These are phyloP conservation scores for Holothuria glaberrima DNA, from an alignment of 35 echinoderm and acorn worm species.

Conservation along the genomic window DNA sequence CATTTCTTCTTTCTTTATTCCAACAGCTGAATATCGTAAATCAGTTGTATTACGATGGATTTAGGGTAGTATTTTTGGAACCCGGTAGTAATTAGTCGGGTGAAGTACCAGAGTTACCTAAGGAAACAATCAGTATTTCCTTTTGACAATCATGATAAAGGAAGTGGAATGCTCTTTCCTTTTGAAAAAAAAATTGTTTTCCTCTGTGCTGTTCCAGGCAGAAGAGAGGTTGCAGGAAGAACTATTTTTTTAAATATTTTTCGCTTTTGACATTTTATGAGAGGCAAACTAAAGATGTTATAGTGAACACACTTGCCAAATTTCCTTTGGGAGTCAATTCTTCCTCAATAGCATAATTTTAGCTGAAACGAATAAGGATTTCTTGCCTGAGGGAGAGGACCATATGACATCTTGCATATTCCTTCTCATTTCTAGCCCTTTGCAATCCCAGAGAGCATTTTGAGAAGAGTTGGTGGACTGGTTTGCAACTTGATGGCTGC, in stretches of 20 bases:
- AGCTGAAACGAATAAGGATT: too few relatives aligned
- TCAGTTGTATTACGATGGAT: background rate
- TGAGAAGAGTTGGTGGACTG: constrained; percentile 13
- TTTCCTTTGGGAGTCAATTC: too few relatives aligned
- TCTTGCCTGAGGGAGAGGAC: too few relatives aligned
- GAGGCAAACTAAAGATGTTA: too few relatives aligned
- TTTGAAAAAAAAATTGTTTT: background rate
- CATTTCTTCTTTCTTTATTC: background rate
- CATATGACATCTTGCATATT: background rate
- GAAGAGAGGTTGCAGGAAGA: too few relatives aligned
- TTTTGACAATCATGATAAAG: background rate
- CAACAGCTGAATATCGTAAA: background rate
- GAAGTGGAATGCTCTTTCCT: background rate
- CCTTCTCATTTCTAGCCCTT: background rate
- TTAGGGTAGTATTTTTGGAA: background rate
- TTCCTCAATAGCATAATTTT: too few relatives aligned
- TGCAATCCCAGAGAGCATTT: background rate
- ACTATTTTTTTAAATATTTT: too few relatives aligned
- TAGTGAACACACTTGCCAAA: too few relatives aligned
- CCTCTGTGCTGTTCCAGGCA: background rate
- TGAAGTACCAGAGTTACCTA: background rate
- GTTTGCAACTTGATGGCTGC: background rate
- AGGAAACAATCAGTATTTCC: background rate
- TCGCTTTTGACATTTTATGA: too few relatives aligned
- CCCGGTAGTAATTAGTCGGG: background rate